phyloP scores from a whole-genome alignment of 2,113 vertebrate species.

The Gopherus flavomarginatus region DNA sequence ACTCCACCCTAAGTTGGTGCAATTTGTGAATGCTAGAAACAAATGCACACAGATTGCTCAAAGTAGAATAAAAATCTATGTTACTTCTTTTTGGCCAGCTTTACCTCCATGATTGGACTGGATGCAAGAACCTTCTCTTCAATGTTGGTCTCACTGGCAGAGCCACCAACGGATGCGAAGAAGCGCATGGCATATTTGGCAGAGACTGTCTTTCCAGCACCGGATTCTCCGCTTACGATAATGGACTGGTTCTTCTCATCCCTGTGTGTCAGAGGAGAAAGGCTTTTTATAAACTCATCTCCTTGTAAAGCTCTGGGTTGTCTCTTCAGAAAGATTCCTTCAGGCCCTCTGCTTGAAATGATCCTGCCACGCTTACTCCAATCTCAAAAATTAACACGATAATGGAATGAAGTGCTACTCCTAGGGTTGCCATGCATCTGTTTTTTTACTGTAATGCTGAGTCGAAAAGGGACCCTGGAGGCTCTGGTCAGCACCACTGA shows the following conservation, averaged over 20 bases:
- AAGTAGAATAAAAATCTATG: accelerated
- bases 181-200: constrained; percentile 96
- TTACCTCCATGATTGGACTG: constrained; percentile 97
- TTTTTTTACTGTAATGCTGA: too few species aligned
- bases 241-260: constrained; percentile 98
- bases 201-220: constrained; percentile 95
- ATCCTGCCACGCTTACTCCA: too few species aligned
- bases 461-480: too few species aligned
- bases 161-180: constrained; percentile 92
- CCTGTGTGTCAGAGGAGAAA: constrained; percentile 73
- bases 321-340: background rate
- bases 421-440: too few species aligned
- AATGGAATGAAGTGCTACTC: too few species aligned
- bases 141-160: constrained; percentile 87
- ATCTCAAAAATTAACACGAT: too few species aligned
- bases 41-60: accelerated
- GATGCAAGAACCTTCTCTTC: constrained; percentile 96
- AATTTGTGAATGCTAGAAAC: background rate
- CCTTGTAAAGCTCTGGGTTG: accelerated
- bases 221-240: constrained; percentile 95
- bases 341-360: too few species aligned
- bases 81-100: background rate
- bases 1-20: background rate
- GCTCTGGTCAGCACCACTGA: too few species aligned
- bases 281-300: accelerated